phyloP scores from a whole-genome alignment of 2,888 invertebrate genomes.

The Agrochola circellaris region DNA sequence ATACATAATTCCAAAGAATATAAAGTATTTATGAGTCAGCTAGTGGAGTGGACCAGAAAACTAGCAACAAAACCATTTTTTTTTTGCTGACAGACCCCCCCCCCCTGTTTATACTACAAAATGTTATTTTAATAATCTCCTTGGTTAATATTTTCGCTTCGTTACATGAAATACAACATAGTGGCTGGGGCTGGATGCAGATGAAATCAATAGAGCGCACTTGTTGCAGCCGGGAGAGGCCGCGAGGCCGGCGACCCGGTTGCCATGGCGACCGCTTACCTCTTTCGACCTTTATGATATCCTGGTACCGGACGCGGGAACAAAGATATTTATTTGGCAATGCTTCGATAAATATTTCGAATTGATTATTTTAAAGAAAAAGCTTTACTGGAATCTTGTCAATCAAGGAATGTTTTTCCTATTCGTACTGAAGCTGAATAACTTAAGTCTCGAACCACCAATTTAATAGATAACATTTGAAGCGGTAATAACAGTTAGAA shows the following conservation, averaged over 20 bases:
- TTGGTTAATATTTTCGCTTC: slow-evolving; percentile 22
- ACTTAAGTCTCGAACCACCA: not conserved
- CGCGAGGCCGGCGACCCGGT: slow-evolving; percentile 69
- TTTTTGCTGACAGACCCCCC: not conserved
- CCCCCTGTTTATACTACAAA: not conserved
- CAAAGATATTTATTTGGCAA: slow-evolving; percentile 17
- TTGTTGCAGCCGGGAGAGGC: slow-evolving; percentile 71
- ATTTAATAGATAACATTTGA: not conserved
- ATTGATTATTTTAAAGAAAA: not conserved
- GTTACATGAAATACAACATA: slow-evolving; percentile 48
- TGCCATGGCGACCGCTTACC: slow-evolving; percentile 68
- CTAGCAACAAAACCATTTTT: not conserved
- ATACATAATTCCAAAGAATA: not conserved
- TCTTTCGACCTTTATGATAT: slow-evolving; percentile 41
- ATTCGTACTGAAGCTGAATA: not conserved
- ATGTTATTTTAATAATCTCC: slow-evolving; percentile 36
- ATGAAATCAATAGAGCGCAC: slow-evolving; percentile 74
- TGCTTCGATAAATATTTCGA: not conserved
- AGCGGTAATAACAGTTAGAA: not conserved
- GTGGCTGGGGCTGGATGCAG: slow-evolving; percentile 64
- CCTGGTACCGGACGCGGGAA: slow-evolving; percentile 57
- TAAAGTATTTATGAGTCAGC: not conserved
- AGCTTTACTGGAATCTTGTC: not conserved
- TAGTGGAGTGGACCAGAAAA: not conserved
- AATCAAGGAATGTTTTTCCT: not conserved